phyloP scores from a whole-genome alignment of 2,113 vertebrate genomes.

The Catagonus wagneri region DNA sequence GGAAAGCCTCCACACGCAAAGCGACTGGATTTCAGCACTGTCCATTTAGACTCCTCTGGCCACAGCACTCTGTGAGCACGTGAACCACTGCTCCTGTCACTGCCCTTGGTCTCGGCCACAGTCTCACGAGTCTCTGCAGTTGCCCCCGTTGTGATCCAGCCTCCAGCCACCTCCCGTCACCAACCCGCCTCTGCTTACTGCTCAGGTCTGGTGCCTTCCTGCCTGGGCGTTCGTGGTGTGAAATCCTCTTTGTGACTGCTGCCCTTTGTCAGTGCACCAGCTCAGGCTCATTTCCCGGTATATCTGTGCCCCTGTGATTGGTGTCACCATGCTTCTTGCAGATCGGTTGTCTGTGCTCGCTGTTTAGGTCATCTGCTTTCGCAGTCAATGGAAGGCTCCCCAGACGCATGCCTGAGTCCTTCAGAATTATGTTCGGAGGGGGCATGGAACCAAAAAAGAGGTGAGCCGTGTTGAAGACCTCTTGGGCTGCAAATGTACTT shows the following conservation, averaged over 20 bases:
- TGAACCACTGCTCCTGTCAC: neutral
- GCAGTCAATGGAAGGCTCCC: neutral
- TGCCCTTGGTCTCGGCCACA: neutral
- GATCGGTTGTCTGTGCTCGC: neutral
- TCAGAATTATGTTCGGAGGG: neutral
- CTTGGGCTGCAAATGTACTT: neutral
- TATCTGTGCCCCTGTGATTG: neutral
- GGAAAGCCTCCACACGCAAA: neutral
- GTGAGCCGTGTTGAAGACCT: neutral
- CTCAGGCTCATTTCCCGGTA: neutral
- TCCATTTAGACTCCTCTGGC: neutral
- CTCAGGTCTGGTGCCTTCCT: neutral
- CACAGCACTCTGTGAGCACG: fast-evolving
- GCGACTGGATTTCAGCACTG: too few species aligned
- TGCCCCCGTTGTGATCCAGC: fast-evolving
- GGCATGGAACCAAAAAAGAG: neutral
- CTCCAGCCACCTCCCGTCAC: neutral
- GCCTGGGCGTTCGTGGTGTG: neutral
- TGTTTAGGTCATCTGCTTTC: neutral
- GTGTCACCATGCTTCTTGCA: neutral
- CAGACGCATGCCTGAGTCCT: neutral
- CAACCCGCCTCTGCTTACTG: neutral
- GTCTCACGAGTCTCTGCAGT: neutral
- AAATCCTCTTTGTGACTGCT: neutral
- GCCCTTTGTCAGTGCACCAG: neutral